These are phyloP conservation scores for Synchiropus splendidus DNA, from an alignment of 2,113 vertebrate genomes.

Conservation along the genomic window DNA sequence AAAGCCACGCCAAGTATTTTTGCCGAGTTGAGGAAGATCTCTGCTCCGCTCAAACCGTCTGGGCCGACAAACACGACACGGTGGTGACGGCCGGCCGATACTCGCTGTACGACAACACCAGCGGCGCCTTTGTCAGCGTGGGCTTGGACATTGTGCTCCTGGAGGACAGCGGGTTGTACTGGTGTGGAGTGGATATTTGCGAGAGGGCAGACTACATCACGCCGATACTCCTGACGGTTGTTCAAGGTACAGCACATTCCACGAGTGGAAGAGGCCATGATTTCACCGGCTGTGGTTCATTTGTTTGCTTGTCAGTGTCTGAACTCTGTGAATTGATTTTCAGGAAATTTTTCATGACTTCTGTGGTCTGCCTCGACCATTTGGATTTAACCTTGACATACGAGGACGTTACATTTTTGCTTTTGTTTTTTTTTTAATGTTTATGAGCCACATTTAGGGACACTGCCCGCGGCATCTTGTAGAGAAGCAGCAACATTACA, in stretches of 20 bases:
- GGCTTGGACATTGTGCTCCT: conserved; percentile 10
- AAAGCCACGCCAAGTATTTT: conserved; percentile 22
- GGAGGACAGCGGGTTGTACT: conserved; percentile 31
- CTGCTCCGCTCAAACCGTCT: background rate
- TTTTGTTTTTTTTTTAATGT: no score
- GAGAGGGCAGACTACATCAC: accelerated
- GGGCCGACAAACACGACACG: conserved; percentile 4
- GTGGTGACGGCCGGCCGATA: conserved; percentile 14
- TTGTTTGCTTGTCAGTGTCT: no score
- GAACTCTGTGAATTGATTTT: no score
- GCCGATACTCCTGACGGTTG: conserved; percentile 22
- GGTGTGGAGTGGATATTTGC: conserved; percentile 23
- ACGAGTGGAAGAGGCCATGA: no score
- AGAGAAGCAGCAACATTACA: no score
- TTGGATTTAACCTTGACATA: no score
- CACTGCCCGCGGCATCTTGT: no score
- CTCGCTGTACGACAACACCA: conserved; percentile 36
- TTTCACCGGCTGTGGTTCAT: no score
- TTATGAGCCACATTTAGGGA: no score
- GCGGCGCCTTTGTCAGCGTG: conserved; percentile 16
- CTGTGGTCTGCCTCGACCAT: no score
- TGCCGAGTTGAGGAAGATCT: background rate
- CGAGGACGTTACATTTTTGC: no score
- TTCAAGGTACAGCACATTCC: conserved; percentile 16
- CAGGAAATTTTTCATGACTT: no score